Base-by-base conservation (phyloP, 2,888 invertebrate genomes). In the Lamellibrachia satsuma region DNA sequence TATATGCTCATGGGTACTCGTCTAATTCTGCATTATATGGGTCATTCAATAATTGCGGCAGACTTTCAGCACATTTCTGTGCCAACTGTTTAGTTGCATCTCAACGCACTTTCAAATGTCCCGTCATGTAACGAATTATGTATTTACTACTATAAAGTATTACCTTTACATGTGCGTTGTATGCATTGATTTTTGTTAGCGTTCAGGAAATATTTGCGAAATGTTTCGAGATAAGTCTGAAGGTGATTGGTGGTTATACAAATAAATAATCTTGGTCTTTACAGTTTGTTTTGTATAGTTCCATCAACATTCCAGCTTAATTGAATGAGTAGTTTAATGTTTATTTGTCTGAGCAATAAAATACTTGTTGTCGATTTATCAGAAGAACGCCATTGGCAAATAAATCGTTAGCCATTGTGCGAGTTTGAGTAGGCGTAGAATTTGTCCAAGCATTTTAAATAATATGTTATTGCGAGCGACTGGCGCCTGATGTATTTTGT, bases 321-420 rank as follows among this genome's bases (percentile, higher is more conserved):
- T 75, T 75, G 15, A 75, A 75, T 75, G 75, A 75, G 75, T 15
- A 75, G 75, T 11, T 75, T 11, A 22, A 55, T 55, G 55, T 9
- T 1, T 9, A 55, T 7, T 55, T n/a, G 75, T 75, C n/a, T n/a
- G 22, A 4, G 75, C 75, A 75, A 6, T 75, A 75, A 39, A 75
- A 75, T 75, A 75, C 75, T 22, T 75, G 15, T n/a, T n/a, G 15
- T 6, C 22, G 22, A n/a, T 75, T 75, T 75, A 75, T 75, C 75
- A 75, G 22, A 75, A n/a, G 22, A 75, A 75, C 75, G 75, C 75
- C 75, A 75, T 75, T 75, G 75, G 75, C 75, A 75, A 75, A 75
- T 11, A n/a, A 75, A 75, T 75, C 75, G 75, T 75, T 75, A 75
- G 75, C 75, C 15, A 75, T 75, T 75, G 75, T 75, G 75, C 75